phyloP scores from a whole-genome alignment of 2,113 vertebrate genomes.

The Monopterus albus region DNA sequence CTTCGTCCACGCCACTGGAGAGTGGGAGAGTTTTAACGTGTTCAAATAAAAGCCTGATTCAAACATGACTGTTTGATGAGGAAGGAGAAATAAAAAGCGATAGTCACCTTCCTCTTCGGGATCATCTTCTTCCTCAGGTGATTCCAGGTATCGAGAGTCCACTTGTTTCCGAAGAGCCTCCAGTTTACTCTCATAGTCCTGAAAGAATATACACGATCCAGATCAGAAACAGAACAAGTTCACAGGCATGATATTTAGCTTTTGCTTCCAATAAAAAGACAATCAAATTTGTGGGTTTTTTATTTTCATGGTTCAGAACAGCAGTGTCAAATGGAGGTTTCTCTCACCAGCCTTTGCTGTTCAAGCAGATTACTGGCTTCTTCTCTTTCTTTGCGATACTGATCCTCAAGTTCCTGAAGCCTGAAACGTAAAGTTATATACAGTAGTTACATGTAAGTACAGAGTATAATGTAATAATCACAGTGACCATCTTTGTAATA shows the following conservation, averaged over 20 bases:
- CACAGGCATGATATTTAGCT: neutral
- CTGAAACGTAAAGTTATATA: slow-evolving; percentile 68
- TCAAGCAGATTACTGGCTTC: slow-evolving; percentile 97
- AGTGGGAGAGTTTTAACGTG: neutral
- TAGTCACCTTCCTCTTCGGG: slow-evolving; percentile 92
- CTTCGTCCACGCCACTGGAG: slow-evolving; percentile 91
- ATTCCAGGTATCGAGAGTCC: slow-evolving; percentile 91
- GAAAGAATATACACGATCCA: slow-evolving; percentile 10
- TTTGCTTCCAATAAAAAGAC: neutral
- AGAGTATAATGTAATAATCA: neutral
- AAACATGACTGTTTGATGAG: neutral
- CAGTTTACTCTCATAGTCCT: slow-evolving; percentile 98
- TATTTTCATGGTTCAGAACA: neutral
- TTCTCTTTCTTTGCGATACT: slow-evolving; percentile 94
- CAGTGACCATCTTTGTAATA: neutral
- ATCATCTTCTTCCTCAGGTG: slow-evolving; percentile 95
- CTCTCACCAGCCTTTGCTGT: slow-evolving; percentile 94
- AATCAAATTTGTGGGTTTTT: neutral
- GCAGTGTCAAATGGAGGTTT: neutral
- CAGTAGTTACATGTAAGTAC: neutral
- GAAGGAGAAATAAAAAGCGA: neutral
- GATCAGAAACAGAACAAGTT: neutral
- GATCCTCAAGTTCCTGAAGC: slow-evolving; percentile 96
- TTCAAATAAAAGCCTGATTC: neutral
- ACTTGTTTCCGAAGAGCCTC: slow-evolving; percentile 97